phyloP scores from a whole-genome alignment of 2,888 invertebrate species.

The Invenusta paracnida region DNA sequence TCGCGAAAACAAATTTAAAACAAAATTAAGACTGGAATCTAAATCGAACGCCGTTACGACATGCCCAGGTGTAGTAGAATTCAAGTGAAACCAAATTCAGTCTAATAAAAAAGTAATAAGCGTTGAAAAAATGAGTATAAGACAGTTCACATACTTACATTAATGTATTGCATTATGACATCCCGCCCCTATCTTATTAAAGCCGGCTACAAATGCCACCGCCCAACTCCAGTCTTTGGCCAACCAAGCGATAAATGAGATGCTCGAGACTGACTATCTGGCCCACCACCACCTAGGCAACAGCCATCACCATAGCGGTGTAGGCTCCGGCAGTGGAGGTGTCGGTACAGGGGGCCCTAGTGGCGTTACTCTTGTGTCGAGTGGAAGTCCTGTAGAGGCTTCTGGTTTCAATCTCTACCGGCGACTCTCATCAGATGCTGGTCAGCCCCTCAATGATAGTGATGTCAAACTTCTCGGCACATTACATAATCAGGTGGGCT shows the following conservation, averaged over 20 bases:
- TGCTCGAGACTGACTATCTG: conserved; percentile 20
- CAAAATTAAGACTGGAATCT: too few species aligned
- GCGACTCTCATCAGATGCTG: not conserved
- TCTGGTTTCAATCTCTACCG: not conserved
- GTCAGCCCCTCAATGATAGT: not conserved
- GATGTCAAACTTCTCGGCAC: not conserved
- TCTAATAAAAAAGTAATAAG: too few species aligned
- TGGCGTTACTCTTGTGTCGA: not conserved
- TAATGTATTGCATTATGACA: too few species aligned
- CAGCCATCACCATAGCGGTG: not conserved
- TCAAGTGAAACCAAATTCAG: too few species aligned
- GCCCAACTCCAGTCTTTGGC: not conserved
- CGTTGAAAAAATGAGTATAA: too few species aligned
- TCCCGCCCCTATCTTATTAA: not conserved
- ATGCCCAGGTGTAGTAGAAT: too few species aligned
- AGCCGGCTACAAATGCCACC: not conserved
- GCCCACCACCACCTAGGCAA: not conserved
- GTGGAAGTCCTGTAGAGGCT: not conserved
- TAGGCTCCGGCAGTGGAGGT: too few species aligned
- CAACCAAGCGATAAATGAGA: not conserved
- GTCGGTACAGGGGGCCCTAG: not conserved
- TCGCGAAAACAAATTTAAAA: too few species aligned
- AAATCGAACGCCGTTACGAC: too few species aligned
- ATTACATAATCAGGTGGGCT: conserved; percentile 6
- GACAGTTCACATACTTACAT: too few species aligned